phyloP scores from a whole-genome alignment of 2,113 vertebrate genomes.

The Raja brachyura region DNA sequence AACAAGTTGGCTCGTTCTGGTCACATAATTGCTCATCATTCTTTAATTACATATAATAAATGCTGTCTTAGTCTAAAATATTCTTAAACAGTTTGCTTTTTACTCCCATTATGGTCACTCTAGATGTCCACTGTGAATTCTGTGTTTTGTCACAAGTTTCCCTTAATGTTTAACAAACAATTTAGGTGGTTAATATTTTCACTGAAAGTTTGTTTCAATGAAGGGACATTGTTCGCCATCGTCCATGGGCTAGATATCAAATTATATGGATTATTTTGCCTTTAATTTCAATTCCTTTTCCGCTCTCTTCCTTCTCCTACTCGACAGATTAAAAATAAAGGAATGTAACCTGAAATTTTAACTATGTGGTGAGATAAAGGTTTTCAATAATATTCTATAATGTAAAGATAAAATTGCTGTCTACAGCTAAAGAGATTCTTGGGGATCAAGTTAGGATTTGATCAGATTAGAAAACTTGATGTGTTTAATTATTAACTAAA shows the following conservation, averaged over 20 bases:
- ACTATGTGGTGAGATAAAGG: background rate
- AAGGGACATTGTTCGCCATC: background rate
- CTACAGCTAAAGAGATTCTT: background rate
- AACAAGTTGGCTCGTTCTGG: background rate
- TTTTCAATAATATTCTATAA: too few species aligned
- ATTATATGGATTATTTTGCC: background rate
- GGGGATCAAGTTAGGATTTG: background rate
- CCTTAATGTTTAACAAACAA: background rate
- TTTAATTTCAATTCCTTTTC: background rate
- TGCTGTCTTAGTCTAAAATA: background rate
- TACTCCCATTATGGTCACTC: background rate
- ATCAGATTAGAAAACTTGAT: background rate
- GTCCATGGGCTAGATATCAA: background rate
- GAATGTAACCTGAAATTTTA: background rate
- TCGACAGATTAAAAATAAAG: background rate
- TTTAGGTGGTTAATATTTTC: background rate
- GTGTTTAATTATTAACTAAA: too few species aligned
- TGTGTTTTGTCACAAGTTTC: background rate
- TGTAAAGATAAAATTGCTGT: background rate
- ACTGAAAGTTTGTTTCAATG: background rate
- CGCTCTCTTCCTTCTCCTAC: background rate
- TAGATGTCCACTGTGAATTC: background rate
- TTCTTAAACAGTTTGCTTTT: background rate
- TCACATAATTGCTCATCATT: background rate
- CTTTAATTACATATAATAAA: background rate